Conservation (phyloP, 2,888 invertebrate genomes). For the Osedax frankpressi region DNA sequence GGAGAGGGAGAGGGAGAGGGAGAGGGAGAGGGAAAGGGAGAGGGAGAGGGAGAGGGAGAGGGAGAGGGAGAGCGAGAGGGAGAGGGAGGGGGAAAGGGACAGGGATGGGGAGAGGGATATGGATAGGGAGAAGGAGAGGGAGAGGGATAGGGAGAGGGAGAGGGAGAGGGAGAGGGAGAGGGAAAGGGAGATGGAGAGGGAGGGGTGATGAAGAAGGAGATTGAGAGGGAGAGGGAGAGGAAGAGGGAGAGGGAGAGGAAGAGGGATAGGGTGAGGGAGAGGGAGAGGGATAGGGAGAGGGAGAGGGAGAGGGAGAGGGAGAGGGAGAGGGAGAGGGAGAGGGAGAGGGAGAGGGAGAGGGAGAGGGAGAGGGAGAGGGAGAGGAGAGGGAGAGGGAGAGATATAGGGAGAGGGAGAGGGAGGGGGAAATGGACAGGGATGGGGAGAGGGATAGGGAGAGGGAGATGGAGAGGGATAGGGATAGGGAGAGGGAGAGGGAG, state of each 20-base stretch:
- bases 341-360: background rate
- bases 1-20: background rate
- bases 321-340: background rate
- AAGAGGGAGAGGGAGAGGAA: background rate
- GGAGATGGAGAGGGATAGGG: too few species aligned
- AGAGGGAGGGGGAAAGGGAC: background rate
- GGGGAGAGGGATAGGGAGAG: background rate
- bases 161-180: background rate
- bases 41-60: background rate
- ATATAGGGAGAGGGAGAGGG: background rate
- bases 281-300: background rate
- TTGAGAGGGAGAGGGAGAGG: background rate
- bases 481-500: background rate
- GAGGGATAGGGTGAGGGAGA: background rate
- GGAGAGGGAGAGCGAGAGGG: background rate
- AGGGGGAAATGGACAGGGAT: background rate
- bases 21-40: background rate
- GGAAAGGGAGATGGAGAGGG: background rate
- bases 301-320: background rate
- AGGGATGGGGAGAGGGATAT: background rate
- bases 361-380: background rate
- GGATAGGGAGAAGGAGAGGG: background rate
- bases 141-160: background rate
- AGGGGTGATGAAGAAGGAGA: background rate
- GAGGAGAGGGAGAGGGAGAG: background rate